Evolutionary conservation across 2,888 invertebrate species (phyloP), one percentile per base, ranked within the genome.

Genomic region (Limnephilus auricula): DNA sequence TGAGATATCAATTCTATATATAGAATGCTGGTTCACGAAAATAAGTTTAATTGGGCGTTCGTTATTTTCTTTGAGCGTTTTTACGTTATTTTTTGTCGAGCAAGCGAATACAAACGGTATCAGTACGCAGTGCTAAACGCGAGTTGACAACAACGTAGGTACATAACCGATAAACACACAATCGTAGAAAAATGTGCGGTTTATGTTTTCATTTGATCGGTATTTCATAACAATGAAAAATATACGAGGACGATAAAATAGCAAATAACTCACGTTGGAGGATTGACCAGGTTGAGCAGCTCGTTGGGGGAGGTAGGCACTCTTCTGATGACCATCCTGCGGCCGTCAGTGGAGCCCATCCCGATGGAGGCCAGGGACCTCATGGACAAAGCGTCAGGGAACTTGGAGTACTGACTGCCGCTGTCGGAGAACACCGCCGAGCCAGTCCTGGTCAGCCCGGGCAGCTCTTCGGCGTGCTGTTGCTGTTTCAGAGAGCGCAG

Each of bases 301-400:
- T 98, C 98, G 93, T 97, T 97, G 92, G 98, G 98, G 93, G 98
- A 98, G 90, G 98, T 98, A 91, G 98, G 98, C 93, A 98, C 98
- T 94, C 98, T 96, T 94, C 97, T 96, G 94, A 98, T 98, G 94
- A 98, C 98, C 96, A 98, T 97, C 95, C 98, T 98, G 94, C 97
- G 97, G 86, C 98, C 98, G 95, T 98, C 98, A 82, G 98, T 98
- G 93, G 98, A 98, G 65, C 98, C 98, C 97, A 98, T 97, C 89
- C 98, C 98, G 93, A 98, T 98, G 89, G 98, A 98, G 91, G 98
- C 98, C 94, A 98, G 96, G 86, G 98, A 98, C 93, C 98, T 96
- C 93, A 98, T 97, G 65, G 98, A 98, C 65, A 97, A 97, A 86
- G 97, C 97, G 95, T 98, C 98, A 90, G 96, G 95, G 93, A 95